Conservation (phyloP, 2,113 vertebrate genomes). For the Tichodroma muraria region DNA sequence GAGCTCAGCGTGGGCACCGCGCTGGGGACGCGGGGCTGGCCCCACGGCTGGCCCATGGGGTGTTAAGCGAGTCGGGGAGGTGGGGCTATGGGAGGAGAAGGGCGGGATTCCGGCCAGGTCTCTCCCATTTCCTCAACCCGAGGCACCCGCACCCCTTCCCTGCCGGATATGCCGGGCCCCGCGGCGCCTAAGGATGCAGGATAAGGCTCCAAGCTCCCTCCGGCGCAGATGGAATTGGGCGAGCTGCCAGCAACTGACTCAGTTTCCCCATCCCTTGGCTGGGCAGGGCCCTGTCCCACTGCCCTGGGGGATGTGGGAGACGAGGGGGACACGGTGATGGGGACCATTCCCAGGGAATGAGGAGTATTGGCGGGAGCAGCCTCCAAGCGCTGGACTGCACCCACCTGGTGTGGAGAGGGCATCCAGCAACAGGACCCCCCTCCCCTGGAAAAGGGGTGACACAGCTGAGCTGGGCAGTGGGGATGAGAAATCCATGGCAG, state of each 20-base stretch:
- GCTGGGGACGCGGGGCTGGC: background rate
- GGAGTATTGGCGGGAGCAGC: background rate
- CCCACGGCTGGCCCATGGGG: accelerated
- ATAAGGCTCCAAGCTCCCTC: background rate
- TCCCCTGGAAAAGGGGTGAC: background rate
- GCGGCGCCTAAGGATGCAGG: background rate
- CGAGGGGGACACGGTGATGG: background rate
- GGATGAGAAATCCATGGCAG: background rate
- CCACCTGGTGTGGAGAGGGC: no score
- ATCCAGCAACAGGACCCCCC: accelerated
- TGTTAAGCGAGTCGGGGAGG: background rate
- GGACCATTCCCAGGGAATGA: background rate
- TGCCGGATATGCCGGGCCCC: background rate
- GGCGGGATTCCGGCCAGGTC: background rate
- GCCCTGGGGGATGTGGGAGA: background rate
- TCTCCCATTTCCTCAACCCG: conserved; percentile 34
- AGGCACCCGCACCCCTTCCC: conserved; percentile 29
- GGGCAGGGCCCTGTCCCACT: background rate
- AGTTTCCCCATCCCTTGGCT: background rate
- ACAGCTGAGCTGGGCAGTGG: background rate
- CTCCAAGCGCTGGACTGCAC: background rate
- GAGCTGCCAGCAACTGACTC: background rate
- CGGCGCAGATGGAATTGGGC: background rate
- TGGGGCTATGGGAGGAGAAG: background rate
- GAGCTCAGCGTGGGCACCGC: no score